phyloP scores from a whole-genome alignment of 2,888 invertebrate species.

The Lasioglossum morio region DNA sequence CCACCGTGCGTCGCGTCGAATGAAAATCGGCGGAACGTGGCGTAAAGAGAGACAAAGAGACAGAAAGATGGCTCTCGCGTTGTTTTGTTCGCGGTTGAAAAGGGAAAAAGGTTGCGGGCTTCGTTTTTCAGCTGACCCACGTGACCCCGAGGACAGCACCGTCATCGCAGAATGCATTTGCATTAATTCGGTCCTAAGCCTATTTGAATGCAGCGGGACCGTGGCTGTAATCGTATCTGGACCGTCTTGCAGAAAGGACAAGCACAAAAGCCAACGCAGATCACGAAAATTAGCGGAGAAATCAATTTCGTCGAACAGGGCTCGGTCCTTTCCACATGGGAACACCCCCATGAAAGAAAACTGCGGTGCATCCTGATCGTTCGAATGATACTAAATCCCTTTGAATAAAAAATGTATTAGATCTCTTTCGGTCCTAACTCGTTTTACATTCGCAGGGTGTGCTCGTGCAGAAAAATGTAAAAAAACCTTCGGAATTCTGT shows the following conservation, averaged over 20 bases:
- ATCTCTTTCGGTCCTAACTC: background rate
- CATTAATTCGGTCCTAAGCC: conserved; percentile 65
- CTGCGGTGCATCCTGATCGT: background rate
- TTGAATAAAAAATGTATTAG: background rate
- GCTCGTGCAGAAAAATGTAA: background rate
- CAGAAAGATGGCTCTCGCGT: background rate
- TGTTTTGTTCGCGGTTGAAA: conserved; percentile 1
- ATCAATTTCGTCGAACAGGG: conserved; percentile 31
- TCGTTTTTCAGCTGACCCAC: conserved; percentile 6
- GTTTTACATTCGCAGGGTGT: background rate
- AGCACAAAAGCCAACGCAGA: conserved; percentile 7
- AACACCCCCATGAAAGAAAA: background rate
- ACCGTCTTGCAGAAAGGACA: conserved; percentile 12
- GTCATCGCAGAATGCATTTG: conserved; percentile 60
- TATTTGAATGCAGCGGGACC: conserved; percentile 52
- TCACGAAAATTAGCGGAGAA: conserved; percentile 26
- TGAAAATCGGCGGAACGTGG: background rate
- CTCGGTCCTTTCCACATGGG: background rate
- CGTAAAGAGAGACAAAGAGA: background rate
- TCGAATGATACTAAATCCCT: background rate
- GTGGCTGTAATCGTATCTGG: conserved; percentile 51
- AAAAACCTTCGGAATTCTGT: background rate
- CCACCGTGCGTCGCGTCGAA: no score
- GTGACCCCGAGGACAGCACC: conserved; percentile 48
- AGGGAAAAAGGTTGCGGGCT: background rate